Evolutionary conservation across 1,140 invertebrate genomes (phyloP).

Genomic region (Paramacrobiotus metropolitanus): DNA sequence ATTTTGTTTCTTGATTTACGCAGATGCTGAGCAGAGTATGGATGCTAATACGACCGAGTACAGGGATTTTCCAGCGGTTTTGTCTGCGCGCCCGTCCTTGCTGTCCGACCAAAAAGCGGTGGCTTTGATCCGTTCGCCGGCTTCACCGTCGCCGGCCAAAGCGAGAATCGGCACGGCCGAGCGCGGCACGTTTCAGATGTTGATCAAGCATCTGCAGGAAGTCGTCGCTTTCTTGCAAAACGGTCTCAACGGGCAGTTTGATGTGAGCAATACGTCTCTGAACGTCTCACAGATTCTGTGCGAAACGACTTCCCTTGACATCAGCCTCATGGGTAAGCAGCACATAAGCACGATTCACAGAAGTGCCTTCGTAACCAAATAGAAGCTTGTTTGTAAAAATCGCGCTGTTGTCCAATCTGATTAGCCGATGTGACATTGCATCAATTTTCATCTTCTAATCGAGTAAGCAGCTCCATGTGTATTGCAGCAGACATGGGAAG

Average conservation of each 20-base stretch:
- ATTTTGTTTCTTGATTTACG: too few species aligned
- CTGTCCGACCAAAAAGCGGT: neutral
- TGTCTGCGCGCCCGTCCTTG: neutral
- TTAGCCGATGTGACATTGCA: neutral
- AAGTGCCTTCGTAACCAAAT: too few species aligned
- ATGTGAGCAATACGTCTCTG: neutral
- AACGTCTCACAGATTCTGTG: neutral
- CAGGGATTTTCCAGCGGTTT: neutral
- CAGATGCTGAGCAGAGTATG: too few species aligned
- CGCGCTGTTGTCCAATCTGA: neutral
- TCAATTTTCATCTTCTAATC: neutral
- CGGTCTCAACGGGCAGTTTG: neutral
- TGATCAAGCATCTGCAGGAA: neutral
- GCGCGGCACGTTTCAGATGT: neutral
- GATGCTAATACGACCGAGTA: too few species aligned
- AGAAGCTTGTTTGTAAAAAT: too few species aligned
- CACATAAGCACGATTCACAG: too few species aligned
- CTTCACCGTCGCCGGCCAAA: neutral
- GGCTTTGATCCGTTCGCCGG: neutral
- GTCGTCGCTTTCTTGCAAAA: neutral
- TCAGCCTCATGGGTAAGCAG: neutral
- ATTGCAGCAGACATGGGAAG: neutral
- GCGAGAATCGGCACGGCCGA: neutral
- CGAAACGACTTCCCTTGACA: neutral
- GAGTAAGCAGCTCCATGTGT: neutral